phyloP scores from a whole-genome alignment of 1,140 invertebrate species.

The Brachionus rubens region DNA sequence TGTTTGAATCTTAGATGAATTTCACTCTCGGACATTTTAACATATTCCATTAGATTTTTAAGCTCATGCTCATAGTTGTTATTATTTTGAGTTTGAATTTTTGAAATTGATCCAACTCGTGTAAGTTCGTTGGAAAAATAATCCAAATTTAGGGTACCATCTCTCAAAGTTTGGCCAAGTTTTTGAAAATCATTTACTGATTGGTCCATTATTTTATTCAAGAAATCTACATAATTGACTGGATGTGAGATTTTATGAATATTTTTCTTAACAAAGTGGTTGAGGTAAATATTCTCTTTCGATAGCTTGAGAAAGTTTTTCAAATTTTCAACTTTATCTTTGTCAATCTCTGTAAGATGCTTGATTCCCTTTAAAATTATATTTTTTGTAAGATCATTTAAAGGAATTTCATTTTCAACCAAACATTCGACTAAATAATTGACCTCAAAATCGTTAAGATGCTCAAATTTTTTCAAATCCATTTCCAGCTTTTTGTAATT shows the following conservation, averaged over 20 bases:
- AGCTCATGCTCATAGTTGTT: background rate
- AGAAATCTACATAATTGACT: background rate
- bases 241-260: background rate
- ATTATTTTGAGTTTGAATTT: background rate
- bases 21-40: background rate
- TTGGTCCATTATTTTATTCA: background rate
- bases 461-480: background rate
- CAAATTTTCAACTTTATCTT: background rate
- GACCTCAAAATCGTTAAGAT: background rate
- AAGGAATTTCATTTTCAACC: background rate
- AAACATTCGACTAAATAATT: background rate
- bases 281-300: background rate
- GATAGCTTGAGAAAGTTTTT: background rate
- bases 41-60: background rate
- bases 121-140: background rate
- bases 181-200: background rate
- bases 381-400: background rate
- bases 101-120: background rate
- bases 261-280: background rate
- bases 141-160: background rate
- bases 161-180: background rate
- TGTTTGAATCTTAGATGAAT: conserved; percentile 1
- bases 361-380: background rate
- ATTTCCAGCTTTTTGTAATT: background rate
- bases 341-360: background rate